These are phyloP conservation scores for Hermatobates lingyangjiaoensis DNA, from an alignment of 1,140 invertebrate species.

Conservation along the genomic window DNA sequence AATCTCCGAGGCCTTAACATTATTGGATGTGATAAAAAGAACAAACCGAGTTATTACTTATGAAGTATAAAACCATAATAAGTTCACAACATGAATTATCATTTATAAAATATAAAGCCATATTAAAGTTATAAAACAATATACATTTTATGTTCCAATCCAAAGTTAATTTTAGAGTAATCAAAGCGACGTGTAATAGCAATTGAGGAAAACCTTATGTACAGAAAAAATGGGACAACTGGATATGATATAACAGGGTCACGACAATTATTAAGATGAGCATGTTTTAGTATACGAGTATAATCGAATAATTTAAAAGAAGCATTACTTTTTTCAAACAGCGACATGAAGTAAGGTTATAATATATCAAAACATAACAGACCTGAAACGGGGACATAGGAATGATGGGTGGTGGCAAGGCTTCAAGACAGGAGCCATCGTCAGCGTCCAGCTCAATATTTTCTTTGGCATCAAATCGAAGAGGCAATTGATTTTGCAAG, in stretches of 20 bases:
- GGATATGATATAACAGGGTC: background rate
- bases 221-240: background rate
- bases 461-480: conserved; percentile 46
- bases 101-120: too few relatives aligned
- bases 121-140: too few relatives aligned
- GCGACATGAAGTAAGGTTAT: background rate
- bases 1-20: too few relatives aligned
- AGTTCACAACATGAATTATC: too few relatives aligned
- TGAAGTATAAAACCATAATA: too few relatives aligned
- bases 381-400: conserved; percentile 15
- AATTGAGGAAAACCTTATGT: background rate
- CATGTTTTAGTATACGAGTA: background rate
- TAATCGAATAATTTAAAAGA: background rate
- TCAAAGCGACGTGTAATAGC: too few relatives aligned
- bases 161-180: too few relatives aligned
- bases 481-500: conserved; percentile 43
- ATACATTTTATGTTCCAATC: too few relatives aligned
- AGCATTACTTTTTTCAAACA: background rate
- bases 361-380: background rate
- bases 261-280: background rate
- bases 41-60: too few relatives aligned
- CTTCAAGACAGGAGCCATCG: conserved; percentile 22
- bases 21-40: too few relatives aligned
- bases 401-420: conserved; percentile 23
- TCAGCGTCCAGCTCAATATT: conserved; percentile 32